Conservation (phyloP, 2,888 invertebrate genomes). For the Cerastis rubricosa region DNA sequence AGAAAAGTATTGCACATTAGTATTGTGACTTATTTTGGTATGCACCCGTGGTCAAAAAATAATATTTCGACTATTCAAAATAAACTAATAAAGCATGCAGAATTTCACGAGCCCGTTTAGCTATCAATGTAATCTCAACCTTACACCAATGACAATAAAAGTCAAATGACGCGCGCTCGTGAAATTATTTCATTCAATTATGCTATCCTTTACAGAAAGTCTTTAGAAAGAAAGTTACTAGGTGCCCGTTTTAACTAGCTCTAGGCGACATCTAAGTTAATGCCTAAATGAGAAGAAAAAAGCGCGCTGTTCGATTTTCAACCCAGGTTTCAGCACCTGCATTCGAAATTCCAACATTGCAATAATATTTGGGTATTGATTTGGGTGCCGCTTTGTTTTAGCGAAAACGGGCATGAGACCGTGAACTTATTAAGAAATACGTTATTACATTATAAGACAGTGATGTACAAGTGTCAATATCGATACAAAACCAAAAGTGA, state of each 20-base stretch:
- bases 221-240: neutral
- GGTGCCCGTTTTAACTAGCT: neutral
- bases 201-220: neutral
- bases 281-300: neutral
- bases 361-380: neutral
- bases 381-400: neutral
- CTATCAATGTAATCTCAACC: neutral
- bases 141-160: neutral
- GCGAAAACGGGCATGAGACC: neutral
- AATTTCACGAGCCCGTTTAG: neutral
- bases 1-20: constrained; percentile 46
- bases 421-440: neutral
- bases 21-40: constrained; percentile 20
- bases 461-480: constrained; percentile 10
- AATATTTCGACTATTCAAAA: neutral
- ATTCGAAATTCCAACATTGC: neutral
- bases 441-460: neutral
- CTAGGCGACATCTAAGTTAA: neutral
- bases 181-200: neutral
- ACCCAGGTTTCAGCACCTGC: neutral
- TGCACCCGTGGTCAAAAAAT: neutral
- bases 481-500: neutral
- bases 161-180: neutral
- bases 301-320: neutral
- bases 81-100: neutral